Base-by-base conservation (phyloP, 2,888 invertebrate species). In the Patella depressa region DNA sequence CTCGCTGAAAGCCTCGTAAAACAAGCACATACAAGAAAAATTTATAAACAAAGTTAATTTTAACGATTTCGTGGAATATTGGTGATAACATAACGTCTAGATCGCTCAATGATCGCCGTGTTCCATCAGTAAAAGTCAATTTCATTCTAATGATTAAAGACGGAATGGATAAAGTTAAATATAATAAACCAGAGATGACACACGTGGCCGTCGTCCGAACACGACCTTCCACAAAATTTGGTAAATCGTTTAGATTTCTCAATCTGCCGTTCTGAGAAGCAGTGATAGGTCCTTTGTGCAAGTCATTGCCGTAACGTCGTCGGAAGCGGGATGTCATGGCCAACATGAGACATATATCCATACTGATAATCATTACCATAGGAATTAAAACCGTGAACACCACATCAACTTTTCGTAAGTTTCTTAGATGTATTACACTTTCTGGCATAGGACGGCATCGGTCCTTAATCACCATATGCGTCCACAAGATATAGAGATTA, bases 321-420 rank as follows among this genome's bases (percentile, higher is more conserved):
- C 65, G 65, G 5, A 65, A 65, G 0, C 65, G 24, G 3, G 65
- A 65, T 3, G 65, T 24, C 65, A 65, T 65, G 19, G 70, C 79
- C 4, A 73, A n/a, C 17, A 74, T 55, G 9, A 81, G 75, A 7
- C 73, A 76, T 5, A 78, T 45, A 71, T 81, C 81, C 19, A 81
- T 78, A 19, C 76, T n/a, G 17, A 79, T 19, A 11, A 81, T 79
- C 3, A 83, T 70, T 2, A 83, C 11, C 70, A 83, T 80, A 19
- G 87, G 87, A 12, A 86, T 65, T 59, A 86, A 80, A 53, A 82
- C 82, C 2, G 85, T 82, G 74, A 86, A 83, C 2, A 87, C 84
- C 15, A 83, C 81, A 73, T 88, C 88, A 4, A 88, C 82, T 71
- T 87, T 85, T 12, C 86, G 74, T n/a, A 88, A 78, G 11, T 84